Percentiles rank a stretch among this genome's conserved stretches.
Conservation (phyloP, 2,888 invertebrate species). For the Sycophila texana region DNA sequence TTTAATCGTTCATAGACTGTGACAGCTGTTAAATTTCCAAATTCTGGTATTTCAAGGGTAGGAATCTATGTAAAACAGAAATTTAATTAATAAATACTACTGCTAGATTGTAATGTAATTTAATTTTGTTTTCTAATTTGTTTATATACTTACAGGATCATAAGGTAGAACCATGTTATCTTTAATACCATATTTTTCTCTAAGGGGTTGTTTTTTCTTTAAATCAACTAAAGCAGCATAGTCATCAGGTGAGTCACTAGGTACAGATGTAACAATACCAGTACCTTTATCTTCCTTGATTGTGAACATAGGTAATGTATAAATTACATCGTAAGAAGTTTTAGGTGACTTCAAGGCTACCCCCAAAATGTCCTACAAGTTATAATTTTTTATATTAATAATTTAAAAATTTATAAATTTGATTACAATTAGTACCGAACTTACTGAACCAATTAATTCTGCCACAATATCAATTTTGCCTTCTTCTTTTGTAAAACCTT, state of each 20-base stretch:
- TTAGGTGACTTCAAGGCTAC: conserved; percentile 89
- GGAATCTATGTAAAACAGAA: conserved; percentile 78
- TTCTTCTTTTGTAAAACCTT: conserved; percentile 89
- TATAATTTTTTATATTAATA: conserved; percentile 14
- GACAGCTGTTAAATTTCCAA: conserved; percentile 91
- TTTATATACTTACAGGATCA: conserved; percentile 78
- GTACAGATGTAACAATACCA: conserved; percentile 98
- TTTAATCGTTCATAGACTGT: conserved; percentile 91
- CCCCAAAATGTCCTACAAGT: conserved; percentile 87
- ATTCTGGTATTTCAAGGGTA: conserved; percentile 93
- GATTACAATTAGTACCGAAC: conserved; percentile 32
- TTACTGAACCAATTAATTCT: conserved; percentile 83
- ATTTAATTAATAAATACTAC: conserved; percentile 14
- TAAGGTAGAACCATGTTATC: conserved; percentile 88
- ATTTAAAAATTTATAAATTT: neutral
- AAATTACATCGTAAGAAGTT: conserved; percentile 88
- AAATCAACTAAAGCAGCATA: conserved; percentile 96
- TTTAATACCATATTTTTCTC: conserved; percentile 93
- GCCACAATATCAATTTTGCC: conserved; percentile 85
- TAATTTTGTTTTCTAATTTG: conserved; percentile 1
- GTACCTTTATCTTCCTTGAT: conserved; percentile 99
- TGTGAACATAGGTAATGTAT: conserved; percentile 97
- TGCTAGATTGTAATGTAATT: neutral
- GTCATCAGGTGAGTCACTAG: conserved; percentile 99
- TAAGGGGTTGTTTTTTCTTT: conserved; percentile 93